Evolutionary conservation across 2,888 invertebrate species (phyloP).

Genomic region (Leistus spinibarbis): DNA sequence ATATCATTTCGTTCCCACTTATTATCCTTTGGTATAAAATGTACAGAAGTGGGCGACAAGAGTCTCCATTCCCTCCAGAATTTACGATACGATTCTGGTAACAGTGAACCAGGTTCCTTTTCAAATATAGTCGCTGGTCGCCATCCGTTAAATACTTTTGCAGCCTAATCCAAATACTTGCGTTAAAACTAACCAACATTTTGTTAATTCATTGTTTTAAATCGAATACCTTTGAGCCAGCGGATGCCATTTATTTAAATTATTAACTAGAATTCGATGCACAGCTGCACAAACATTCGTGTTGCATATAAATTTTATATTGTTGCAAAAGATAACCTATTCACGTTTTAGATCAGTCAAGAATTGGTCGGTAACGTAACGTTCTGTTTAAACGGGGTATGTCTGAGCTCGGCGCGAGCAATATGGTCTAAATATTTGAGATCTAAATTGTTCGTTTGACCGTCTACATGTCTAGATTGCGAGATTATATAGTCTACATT

Average conservation of each 20-base stretch:
- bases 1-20: slow-evolving; percentile 75
- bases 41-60: slow-evolving; percentile 64
- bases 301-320: background rate
- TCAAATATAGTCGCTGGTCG: slow-evolving; percentile 59
- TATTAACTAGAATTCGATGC: background rate
- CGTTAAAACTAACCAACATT: background rate
- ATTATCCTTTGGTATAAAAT: slow-evolving; percentile 75
- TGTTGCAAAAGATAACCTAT: background rate
- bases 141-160: slow-evolving; percentile 37
- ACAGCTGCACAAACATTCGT: background rate
- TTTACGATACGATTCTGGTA: slow-evolving; percentile 83
- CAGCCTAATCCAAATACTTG: slow-evolving; percentile 1
- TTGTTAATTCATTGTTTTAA: background rate
- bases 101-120: slow-evolving; percentile 68
- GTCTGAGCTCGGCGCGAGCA: background rate
- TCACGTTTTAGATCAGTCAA: background rate
- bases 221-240: slow-evolving; percentile 7
- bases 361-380: background rate
- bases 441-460: no score
- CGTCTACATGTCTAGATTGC: no score
- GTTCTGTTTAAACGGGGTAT: background rate
- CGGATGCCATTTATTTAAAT: slow-evolving; percentile 6
- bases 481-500: no score
- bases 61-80: slow-evolving; percentile 86
- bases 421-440: background rate